These are phyloP conservation scores for Zaprionus tsacasi DNA, from an alignment of 1,140 invertebrate species.

Conservation along the genomic window DNA sequence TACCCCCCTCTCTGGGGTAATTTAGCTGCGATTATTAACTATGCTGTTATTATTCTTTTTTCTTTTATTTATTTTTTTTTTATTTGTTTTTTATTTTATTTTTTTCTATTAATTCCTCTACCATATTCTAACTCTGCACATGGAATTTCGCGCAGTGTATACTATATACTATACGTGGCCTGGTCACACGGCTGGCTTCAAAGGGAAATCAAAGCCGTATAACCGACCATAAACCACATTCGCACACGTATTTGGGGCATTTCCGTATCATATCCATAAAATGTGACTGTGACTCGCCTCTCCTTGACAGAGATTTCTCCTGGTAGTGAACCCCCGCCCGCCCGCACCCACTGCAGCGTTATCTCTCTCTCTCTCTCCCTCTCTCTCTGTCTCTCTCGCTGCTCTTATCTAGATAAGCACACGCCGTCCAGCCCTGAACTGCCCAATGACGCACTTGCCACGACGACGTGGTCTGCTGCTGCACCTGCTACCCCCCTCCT, in stretches of 20 bases:
- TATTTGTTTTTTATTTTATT: constrained; percentile 15
- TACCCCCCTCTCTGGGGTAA: constrained; percentile 18
- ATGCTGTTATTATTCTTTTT: constrained; percentile 35
- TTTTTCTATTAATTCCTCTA: background rate
- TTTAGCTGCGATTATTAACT: constrained; percentile 34
- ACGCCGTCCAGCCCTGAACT: constrained; percentile 54
- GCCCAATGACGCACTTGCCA: constrained; percentile 74
- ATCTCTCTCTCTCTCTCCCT: constrained; percentile 24
- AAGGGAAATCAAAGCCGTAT: constrained; percentile 72
- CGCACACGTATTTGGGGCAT: constrained; percentile 35
- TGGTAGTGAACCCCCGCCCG: background rate
- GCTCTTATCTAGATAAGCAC: constrained; percentile 68
- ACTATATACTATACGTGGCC: background rate
- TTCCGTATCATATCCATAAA: constrained; percentile 58
- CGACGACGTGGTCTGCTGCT: constrained; percentile 11
- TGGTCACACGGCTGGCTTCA: constrained; percentile 61
- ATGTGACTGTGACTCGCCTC: constrained; percentile 46
- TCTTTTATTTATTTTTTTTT: constrained; percentile 25
- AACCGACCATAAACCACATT: constrained; percentile 62
- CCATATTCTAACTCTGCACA: background rate
- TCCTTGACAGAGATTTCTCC: constrained; percentile 28
- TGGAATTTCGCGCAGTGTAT: constrained; percentile 23
- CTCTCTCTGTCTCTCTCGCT: background rate
- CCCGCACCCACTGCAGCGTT: constrained; percentile 54
- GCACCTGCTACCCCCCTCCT: constrained; percentile 14